Evolutionary conservation across 53 echinoderm and acorn worm species (phyloP), one percentile per base, ranked within the genome.

Genomic region (Antedon mediterranea): DNA sequence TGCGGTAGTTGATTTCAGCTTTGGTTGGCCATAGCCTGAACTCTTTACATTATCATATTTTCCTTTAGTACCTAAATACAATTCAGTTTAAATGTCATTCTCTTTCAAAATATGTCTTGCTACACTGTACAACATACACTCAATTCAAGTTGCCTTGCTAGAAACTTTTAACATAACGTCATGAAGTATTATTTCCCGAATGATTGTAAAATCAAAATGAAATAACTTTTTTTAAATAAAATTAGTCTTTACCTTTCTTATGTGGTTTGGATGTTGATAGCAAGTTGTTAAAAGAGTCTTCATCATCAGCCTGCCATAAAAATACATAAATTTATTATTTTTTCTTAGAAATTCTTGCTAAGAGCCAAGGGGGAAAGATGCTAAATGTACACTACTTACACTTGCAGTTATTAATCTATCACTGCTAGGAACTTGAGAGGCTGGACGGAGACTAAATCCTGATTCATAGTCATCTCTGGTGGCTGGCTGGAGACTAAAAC

Each of bases 21-120:
- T 84, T 20, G 34, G 71, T 71, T 88, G 79, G 29, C 94, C 91
- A 72, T 94, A 94, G 29, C 94, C 94, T 27, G 94, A 91, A 79
- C 94, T 91, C 78, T 79, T 86, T 30, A 94, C 71, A 71, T 83
- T 71, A 26, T 83, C 73, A 74, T 85, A 91, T 71, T 87, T 87
- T 71, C 82, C 81, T 82, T 30, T 81, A 20, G 43, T 84, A 18
- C 57, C 57, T 57, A 23, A 15, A 57, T 2, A 57, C 9, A 57
- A 57, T 6, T 37, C 11, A 11, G 4, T 6, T 6, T 37, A 37
- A 37, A 11, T 37, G 4, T 37, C 4, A n/a, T n/a, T n/a, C n/a
- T n/a, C n/a, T n/a, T n/a, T n/a, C n/a, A n/a, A n/a, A n/a, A n/a
- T n/a, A n/a, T n/a, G n/a, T n/a, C n/a, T n/a, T n/a, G n/a, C n/a